These are phyloP conservation scores for Blastomussa wellsi DNA, from an alignment of 92 coral and sea anemone genomes.

Conservation along the genomic window DNA sequence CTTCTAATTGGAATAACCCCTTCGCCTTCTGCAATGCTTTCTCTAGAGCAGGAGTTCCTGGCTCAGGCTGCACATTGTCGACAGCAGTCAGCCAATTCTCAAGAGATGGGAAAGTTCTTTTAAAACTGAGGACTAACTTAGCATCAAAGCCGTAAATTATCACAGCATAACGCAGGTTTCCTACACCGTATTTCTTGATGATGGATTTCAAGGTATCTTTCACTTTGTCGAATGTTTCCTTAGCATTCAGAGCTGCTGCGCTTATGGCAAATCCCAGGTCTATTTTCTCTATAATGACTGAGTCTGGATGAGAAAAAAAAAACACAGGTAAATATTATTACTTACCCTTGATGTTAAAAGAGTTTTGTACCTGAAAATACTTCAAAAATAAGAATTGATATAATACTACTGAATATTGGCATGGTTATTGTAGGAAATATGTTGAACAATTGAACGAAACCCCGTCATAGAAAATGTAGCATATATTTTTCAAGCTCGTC, in stretches of 20 bases:
- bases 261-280: slow-evolving; percentile 87
- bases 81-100: slow-evolving; percentile 46
- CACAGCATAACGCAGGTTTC: slow-evolving; percentile 64
- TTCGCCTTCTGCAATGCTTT: slow-evolving; percentile 68
- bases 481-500: too few relatives aligned
- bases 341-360: background rate
- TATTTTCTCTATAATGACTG: slow-evolving; percentile 62
- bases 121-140: slow-evolving; percentile 38
- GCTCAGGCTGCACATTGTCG: slow-evolving; percentile 46
- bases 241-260: slow-evolving; percentile 62
- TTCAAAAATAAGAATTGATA: too few relatives aligned
- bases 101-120: slow-evolving; percentile 44
- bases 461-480: too few relatives aligned
- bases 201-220: slow-evolving; percentile 67
- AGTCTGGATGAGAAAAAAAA: slow-evolving; percentile 27
- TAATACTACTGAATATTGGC: too few relatives aligned
- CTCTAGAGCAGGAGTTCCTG: slow-evolving; percentile 61
- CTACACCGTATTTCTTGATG: slow-evolving; percentile 59
- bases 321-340: background rate
- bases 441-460: too few relatives aligned
- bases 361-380: too few relatives aligned
- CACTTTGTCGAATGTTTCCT: slow-evolving; percentile 61
- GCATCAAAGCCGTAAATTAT: slow-evolving; percentile 57
- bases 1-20: slow-evolving; percentile 51
- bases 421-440: too few relatives aligned